These are phyloP conservation scores for Synchiropus splendidus DNA, from an alignment of 2,113 vertebrate genomes.

Conservation along the genomic window DNA sequence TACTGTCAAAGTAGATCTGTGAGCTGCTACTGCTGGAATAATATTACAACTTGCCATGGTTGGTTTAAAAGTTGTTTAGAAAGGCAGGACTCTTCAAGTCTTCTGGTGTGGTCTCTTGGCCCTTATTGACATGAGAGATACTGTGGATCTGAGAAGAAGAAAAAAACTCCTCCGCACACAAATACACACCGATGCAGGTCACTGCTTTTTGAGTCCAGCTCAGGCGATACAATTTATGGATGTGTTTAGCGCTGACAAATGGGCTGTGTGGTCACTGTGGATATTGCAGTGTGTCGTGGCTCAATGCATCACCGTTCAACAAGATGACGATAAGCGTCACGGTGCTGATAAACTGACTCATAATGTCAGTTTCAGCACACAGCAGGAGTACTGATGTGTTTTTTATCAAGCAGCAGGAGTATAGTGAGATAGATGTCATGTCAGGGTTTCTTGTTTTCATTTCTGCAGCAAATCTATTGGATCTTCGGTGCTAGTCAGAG, in stretches of 20 bases:
- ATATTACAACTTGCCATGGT: slow-evolving; percentile 16
- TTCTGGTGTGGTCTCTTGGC: slow-evolving; percentile 57
- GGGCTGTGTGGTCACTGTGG: slow-evolving; percentile 1
- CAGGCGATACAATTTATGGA: slow-evolving; percentile 36
- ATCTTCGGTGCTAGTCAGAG: too few species aligned
- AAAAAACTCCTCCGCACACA: slow-evolving; percentile 21
- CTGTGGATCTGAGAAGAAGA: slow-evolving; percentile 40
- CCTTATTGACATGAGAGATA: slow-evolving; percentile 25
- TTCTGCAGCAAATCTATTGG: too few species aligned
- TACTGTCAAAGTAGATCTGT: neutral
- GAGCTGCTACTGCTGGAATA: slow-evolving; percentile 30
- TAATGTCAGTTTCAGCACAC: too few species aligned
- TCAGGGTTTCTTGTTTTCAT: too few species aligned
- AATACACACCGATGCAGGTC: slow-evolving; percentile 41
- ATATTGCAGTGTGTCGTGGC: neutral
- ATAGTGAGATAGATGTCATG: too few species aligned
- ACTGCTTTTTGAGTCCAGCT: slow-evolving; percentile 32
- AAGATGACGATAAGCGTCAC: too few species aligned
- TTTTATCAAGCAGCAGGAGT: too few species aligned
- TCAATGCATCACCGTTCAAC: neutral
- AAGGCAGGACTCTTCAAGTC: slow-evolving; percentile 43
- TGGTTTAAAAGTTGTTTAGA: slow-evolving; percentile 43
- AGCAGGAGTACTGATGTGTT: too few species aligned
- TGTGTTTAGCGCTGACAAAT: slow-evolving; percentile 15
- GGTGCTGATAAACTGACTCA: too few species aligned